Evolutionary conservation across 2,888 invertebrate species (phyloP).

Genomic region (Phania funesta): DNA sequence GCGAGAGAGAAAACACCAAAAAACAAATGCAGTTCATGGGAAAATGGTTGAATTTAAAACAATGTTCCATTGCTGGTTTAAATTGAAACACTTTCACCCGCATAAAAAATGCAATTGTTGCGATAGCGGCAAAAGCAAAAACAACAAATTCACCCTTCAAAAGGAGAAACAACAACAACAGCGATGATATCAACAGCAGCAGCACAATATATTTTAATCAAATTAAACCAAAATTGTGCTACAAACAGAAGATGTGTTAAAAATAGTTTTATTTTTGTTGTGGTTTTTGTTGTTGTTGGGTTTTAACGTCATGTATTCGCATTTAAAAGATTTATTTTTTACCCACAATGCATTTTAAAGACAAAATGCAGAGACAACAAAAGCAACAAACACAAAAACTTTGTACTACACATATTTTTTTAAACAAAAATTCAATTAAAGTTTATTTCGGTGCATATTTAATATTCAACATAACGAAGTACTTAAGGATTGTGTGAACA

Average conservation of each 20-base stretch:
- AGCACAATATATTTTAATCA: conserved; percentile 15
- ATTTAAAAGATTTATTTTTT: conserved; percentile 34
- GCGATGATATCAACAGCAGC: background rate
- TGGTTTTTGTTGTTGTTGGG: background rate
- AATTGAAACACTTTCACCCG: conserved; percentile 63
- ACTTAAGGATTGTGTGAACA: background rate
- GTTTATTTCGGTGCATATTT: conserved; percentile 25
- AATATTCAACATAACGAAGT: background rate
- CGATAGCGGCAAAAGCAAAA: conserved; percentile 36
- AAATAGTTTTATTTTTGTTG: background rate
- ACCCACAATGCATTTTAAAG: conserved; percentile 16
- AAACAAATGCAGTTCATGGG: conserved; percentile 52
- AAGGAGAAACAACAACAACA: conserved; percentile 26
- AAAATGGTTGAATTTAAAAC: conserved; percentile 25
- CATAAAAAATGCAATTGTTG: conserved; percentile 51
- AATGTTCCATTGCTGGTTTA: conserved; percentile 32
- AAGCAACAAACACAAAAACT: background rate
- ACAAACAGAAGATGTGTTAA: conserved; percentile 17
- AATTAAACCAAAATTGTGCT: conserved; percentile 36
- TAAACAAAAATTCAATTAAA: conserved; percentile 27
- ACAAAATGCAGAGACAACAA: conserved; percentile 2
- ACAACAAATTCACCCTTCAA: conserved; percentile 51
- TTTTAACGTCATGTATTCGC: conserved; percentile 32
- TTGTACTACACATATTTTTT: background rate
- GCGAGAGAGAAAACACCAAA: background rate